Percentiles rank a stretch among this genome's conserved stretches.
Evolutionary conservation across 2,888 invertebrate genomes (phyloP).

Genomic region (Clostera curtula): DNA sequence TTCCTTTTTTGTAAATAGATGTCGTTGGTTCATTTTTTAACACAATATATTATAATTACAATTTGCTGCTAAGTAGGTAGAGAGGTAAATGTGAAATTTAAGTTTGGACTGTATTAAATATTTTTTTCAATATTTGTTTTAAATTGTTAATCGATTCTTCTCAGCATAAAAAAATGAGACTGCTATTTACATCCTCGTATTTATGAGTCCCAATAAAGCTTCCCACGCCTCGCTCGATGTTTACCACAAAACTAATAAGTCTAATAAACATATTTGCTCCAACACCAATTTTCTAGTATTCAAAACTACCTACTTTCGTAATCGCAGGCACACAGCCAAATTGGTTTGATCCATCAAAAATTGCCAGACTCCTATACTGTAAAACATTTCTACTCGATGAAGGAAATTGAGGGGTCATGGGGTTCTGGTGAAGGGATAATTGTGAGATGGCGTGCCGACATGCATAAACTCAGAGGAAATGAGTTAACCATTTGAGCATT

Average conservation of each 20-base stretch:
- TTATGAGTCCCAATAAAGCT: no score
- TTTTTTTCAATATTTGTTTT: no score
- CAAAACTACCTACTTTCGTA: conserved; percentile 1
- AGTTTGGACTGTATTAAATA: no score
- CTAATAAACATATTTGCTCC: neutral
- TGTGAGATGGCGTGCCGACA: conserved; percentile 32
- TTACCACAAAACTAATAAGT: no score
- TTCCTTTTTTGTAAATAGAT: no score
- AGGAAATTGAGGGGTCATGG: conserved; percentile 15
- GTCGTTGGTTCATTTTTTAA: no score
- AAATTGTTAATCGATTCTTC: no score
- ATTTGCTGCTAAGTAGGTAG: no score
- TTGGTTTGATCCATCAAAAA: conserved; percentile 12
- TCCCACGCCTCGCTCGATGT: no score
- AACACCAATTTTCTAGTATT: neutral
- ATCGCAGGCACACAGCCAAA: conserved; percentile 9
- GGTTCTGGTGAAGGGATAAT: conserved; percentile 24
- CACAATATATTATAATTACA: no score
- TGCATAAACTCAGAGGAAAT: conserved; percentile 27
- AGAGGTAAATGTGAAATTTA: no score
- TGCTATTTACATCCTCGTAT: no score
- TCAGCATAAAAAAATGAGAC: neutral
- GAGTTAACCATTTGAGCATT: conserved; percentile 22
- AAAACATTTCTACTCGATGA: conserved; percentile 4
- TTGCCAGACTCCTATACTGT: conserved; percentile 4